Percentiles rank a stretch among this genome's conserved stretches.
phyloP scores from a whole-genome alignment of 2,797 vertebrate species.

The Melanitta fusca region DNA sequence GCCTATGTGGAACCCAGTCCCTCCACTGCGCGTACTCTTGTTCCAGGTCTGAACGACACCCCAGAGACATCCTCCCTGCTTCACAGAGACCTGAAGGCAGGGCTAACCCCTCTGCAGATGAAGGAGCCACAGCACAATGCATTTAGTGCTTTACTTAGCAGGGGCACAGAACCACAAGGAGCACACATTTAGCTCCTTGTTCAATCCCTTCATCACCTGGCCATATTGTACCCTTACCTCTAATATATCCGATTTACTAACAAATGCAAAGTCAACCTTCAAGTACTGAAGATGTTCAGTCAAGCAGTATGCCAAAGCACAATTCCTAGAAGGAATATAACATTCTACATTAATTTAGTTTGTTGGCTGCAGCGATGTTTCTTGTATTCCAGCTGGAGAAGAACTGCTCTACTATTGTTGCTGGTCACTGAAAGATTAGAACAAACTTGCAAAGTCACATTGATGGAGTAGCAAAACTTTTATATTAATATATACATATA shows the following conservation, averaged over 20 bases:
- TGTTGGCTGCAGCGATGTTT: background rate
- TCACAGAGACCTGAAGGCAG: background rate
- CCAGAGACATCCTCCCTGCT: accelerated
- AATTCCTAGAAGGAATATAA: background rate
- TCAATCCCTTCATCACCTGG: background rate
- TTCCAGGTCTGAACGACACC: background rate
- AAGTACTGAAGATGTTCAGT: background rate
- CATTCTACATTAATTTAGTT: background rate
- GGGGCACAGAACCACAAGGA: accelerated
- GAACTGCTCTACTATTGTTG: background rate
- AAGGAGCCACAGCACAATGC: background rate
- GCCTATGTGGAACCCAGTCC: background rate
- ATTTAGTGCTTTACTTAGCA: accelerated
- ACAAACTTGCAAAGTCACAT: background rate
- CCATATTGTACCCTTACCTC: background rate
- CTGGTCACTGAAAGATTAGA: background rate
- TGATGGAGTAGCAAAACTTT: background rate
- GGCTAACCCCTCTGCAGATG: accelerated
- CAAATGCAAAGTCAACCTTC: background rate
- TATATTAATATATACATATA: background rate
- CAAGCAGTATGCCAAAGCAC: background rate
- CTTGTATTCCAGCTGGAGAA: background rate
- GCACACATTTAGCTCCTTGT: background rate
- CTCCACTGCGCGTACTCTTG: accelerated
- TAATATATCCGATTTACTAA: accelerated